Base-by-base conservation (phyloP, 2,113 vertebrate genomes). In the Pterocles burchelli region DNA sequence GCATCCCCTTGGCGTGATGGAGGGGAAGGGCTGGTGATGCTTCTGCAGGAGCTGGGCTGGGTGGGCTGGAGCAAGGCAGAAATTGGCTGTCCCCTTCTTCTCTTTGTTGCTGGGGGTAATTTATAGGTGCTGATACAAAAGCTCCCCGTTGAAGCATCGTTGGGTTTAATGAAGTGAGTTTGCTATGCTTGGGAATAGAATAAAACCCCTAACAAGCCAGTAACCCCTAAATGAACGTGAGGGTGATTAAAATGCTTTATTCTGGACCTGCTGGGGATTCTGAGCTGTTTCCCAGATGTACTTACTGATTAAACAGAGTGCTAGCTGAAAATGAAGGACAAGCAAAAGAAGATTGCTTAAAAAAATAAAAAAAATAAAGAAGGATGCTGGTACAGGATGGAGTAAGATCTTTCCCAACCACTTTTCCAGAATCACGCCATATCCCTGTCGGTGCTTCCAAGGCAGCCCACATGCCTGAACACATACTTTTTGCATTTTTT, bases 121-220 rank as follows among this genome's bases (percentile, higher is more conserved):
- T 95, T 91, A 65, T 45, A n/a, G 85, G 8, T 41, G 41, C 19
- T 14, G n/a, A 1, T 58, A 49, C 55, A 80, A 88, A 82, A 83
- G 78, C 55, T 95, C 67, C 58, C 82, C 24, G n/a, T 34, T 77
- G 85, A 91, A 93, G 67, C 63, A 72, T 96, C 45, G 2, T 74
- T 90, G 75, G 31, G 63, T 88, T 97, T 86, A 91, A 82, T 79
- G 88, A 85, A 95, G 93, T 89, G 86, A 89, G 67, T 81, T 59
- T 82, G 55, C 82, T 0, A 2, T 41, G 70, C 43, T 89, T 85
- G 81, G 88, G 36, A 81, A 62, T 71, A 76, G 71, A 87, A 94
- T 72, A 25, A 79, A 89, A 59, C 2, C 74, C 61, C 70, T 28
- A n/a, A n/a, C 54, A 18, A 84, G 85, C 43, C 63, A 24, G 72